phyloP scores from a whole-genome alignment of 2,113 vertebrate species.

The Thamnaconus septentrionalis region DNA sequence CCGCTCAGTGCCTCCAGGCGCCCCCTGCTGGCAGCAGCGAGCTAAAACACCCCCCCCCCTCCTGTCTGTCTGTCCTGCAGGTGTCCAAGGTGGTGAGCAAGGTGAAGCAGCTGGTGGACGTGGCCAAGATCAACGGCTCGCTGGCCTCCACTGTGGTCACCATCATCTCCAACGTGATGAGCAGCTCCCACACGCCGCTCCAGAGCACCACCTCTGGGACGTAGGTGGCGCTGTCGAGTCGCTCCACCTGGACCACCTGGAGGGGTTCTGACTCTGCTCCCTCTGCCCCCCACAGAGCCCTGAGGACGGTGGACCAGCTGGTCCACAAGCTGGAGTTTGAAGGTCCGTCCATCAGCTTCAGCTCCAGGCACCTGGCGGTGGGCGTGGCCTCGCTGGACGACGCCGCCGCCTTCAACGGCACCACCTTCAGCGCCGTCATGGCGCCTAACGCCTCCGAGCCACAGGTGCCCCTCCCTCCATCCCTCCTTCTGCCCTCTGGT shows the following conservation, averaged over 20 bases:
- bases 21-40: not conserved
- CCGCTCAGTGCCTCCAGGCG: not conserved
- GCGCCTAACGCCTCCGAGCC: constrained; percentile 80
- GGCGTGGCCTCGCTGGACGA: constrained; percentile 82
- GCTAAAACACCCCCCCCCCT: not conserved
- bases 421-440: constrained; percentile 85
- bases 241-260: not conserved
- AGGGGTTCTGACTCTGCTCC: not conserved
- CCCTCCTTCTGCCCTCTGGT: not conserved
- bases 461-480: constrained; percentile 78
- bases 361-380: constrained; percentile 84
- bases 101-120: constrained; percentile 86
- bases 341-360: constrained; percentile 83
- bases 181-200: constrained; percentile 78
- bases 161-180: constrained; percentile 95
- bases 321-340: constrained; percentile 87
- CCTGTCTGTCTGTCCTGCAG: constrained; percentile 16
- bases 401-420: constrained; percentile 75
- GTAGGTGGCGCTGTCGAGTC: constrained; percentile 55
- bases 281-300: constrained; percentile 73
- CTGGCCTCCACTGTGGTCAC: constrained; percentile 86
- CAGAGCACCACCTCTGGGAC: constrained; percentile 79
- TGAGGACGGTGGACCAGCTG: constrained; percentile 89
- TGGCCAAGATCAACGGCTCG: constrained; percentile 84
- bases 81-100: constrained; percentile 86